Conservation (phyloP, 2,888 invertebrate species). For the Xylocampa areola region DNA sequence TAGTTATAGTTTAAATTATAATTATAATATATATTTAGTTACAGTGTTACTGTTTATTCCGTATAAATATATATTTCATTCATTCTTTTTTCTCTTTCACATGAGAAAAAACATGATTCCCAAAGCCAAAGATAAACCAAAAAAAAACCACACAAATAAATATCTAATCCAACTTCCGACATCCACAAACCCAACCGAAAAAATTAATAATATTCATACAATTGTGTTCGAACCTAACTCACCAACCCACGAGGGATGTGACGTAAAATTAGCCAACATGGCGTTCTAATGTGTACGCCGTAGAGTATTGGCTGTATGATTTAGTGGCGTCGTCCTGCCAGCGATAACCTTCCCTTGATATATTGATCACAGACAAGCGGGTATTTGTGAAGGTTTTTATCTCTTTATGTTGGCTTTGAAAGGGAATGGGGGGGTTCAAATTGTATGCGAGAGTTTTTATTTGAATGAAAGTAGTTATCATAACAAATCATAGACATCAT, state of each 20-base stretch:
- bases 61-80: too few species aligned
- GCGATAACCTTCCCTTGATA: slow-evolving; percentile 53
- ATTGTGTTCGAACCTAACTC: slow-evolving; percentile 6
- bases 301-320: slow-evolving; percentile 42
- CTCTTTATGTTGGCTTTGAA: slow-evolving; percentile 31
- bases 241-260: slow-evolving; percentile 19
- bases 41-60: too few species aligned
- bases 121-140: too few species aligned
- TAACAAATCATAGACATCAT: too few species aligned
- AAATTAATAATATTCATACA: slow-evolving; percentile 16
- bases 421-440: slow-evolving; percentile 7
- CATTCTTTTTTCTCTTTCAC: too few species aligned
- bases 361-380: slow-evolving; percentile 46
- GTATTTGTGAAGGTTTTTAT: slow-evolving; percentile 46
- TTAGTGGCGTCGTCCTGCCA: slow-evolving; percentile 39
- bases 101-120: too few species aligned
- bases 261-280: slow-evolving; percentile 44
- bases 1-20: too few species aligned
- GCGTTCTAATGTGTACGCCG: slow-evolving; percentile 33
- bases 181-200: not conserved
- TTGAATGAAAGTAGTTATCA: slow-evolving; percentile 8
- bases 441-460: slow-evolving; percentile 25
- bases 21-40: too few species aligned
- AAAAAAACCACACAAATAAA: too few species aligned
- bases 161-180: not conserved